Evolutionary conservation across 1,140 invertebrate genomes (phyloP), one percentile per base, ranked within the genome.

Genomic region (Drosophila rufa): DNA sequence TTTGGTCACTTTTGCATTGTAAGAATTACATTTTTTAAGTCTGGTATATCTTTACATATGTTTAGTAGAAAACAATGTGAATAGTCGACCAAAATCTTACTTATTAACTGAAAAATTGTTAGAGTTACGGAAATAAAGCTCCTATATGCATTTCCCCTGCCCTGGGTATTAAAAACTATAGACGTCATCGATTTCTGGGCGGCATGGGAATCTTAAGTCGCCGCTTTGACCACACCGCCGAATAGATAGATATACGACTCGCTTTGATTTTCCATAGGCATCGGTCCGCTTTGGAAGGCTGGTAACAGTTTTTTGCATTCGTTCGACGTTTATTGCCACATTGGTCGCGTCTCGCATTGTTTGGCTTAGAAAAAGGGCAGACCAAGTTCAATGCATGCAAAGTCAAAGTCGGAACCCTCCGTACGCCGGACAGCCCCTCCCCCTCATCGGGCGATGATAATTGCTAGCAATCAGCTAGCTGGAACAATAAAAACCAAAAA

Each of bases 391-490:
- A 79, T 64, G 57, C 66, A 65, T 79, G 76, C 66, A 79, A 79
- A 79, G 75, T 78, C 76, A 79, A 79, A 79, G 75, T 79, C 75
- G 45, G 50, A 40, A 27, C 22, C 36, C 50, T 59, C 50, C 38
- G 38, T n/a, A 38, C 50, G 27, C 36, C 58, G 42, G 15, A 7
- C 19, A 15, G 17, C 42, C n/a, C 12, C 22, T 30, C 47, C 19
- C 17, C 46, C 50, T 7, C 50, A 25, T n/a, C 59, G 50, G 62
- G 65, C 60, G 59, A 55, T 64, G 36, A 76, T 79, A 82, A 87
- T 73, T 77, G 76, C 58, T 61, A 62, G 76, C 61, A 79, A 78
- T 82, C 79, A 82, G 47, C 74, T 70, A 78, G 82, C 62, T 85
- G 82, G 82, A 85, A 81, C 74, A 80, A 67, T 66, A 78, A 69